phyloP scores from a whole-genome alignment of 2,888 invertebrate species.

The Anaspis maculata region DNA sequence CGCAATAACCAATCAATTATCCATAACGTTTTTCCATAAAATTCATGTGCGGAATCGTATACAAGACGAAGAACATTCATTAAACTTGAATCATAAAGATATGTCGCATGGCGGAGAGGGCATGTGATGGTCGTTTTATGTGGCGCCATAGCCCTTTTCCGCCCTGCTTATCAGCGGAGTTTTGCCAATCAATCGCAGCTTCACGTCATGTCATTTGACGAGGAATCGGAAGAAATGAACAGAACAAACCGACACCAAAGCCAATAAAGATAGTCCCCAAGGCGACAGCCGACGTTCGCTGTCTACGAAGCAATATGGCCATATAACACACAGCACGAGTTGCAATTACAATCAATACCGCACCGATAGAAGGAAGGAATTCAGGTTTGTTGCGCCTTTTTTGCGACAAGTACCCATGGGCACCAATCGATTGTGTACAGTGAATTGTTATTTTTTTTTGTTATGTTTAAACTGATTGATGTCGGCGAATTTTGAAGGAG shows the following conservation, averaged over 20 bases:
- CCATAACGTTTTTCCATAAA: slow-evolving; percentile 7
- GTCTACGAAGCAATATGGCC: slow-evolving; percentile 11
- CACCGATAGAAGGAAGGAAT: slow-evolving; percentile 1
- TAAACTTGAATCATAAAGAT: slow-evolving; percentile 12
- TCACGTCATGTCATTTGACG: slow-evolving; percentile 17
- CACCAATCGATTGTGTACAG: too few relatives aligned
- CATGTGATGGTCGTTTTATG: slow-evolving; percentile 13
- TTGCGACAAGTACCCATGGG: too few relatives aligned
- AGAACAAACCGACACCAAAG: slow-evolving; percentile 18
- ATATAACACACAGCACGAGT: slow-evolving; percentile 11
- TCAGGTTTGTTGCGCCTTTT: too few relatives aligned
- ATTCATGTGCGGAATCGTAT: too few relatives aligned
- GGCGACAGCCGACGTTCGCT: slow-evolving; percentile 12
- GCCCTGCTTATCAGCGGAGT: slow-evolving; percentile 13
- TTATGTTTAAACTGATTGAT: too few relatives aligned
- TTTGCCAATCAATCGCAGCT: slow-evolving; percentile 15
- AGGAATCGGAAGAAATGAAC: slow-evolving; percentile 18
- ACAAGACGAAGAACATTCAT: slow-evolving; percentile 8
- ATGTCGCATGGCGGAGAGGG: slow-evolving; percentile 1
- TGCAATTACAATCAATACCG: slow-evolving; percentile 16
- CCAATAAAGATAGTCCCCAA: slow-evolving; percentile 20
- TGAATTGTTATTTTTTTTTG: too few relatives aligned
- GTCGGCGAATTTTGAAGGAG: too few relatives aligned
- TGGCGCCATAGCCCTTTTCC: slow-evolving; percentile 17
- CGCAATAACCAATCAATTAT: background rate